Evolutionary conservation across 53 echinoderm and acorn worm species (phyloP), one percentile per base, ranked within the genome.

Genomic region (Antedon mediterranea): DNA sequence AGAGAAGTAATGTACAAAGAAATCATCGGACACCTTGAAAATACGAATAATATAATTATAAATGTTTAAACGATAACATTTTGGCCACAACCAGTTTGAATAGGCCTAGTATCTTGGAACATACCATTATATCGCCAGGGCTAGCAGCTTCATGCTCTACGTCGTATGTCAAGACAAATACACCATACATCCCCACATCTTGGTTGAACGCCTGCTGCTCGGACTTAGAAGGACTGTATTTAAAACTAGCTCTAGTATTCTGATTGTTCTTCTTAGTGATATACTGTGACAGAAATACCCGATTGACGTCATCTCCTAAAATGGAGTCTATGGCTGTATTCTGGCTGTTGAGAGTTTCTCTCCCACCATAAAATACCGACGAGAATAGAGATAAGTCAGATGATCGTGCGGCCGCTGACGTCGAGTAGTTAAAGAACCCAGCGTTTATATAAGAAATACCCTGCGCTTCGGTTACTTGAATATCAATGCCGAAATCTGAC

Each of bases 1-100:
- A 23, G 98, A 89, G 71, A 92, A 98, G 72, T 90, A 87, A 77
- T 98, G 98, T 13, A 98, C 85, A 77, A 98, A 98, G 71, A 87
- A 85, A 0, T 82, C 79, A 28, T 83, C 88, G 4, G 73, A 70
- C 2, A 83, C 82, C 98, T 98, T 80, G 37, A 4, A 37, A 6
- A 37, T n/a, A n/a, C n/a, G n/a, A n/a, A n/a, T n/a, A 37, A 37
- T 37, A 37, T 37, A 37, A 37, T 6, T 37, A 37, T 4, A 37
- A n/a, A n/a, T n/a, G n/a, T n/a, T n/a, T n/a, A n/a, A 37, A 37
- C n/a, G n/a, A n/a, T n/a, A n/a, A n/a, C n/a, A n/a, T n/a, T n/a
- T n/a, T n/a, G n/a, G n/a, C n/a, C n/a, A n/a, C n/a, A n/a, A n/a
- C n/a, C n/a, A n/a, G n/a, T n/a, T n/a, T n/a, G n/a, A n/a, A n/a